Base-by-base conservation (phyloP, 2,888 invertebrate genomes). In the Aspidiotus rigidus region DNA sequence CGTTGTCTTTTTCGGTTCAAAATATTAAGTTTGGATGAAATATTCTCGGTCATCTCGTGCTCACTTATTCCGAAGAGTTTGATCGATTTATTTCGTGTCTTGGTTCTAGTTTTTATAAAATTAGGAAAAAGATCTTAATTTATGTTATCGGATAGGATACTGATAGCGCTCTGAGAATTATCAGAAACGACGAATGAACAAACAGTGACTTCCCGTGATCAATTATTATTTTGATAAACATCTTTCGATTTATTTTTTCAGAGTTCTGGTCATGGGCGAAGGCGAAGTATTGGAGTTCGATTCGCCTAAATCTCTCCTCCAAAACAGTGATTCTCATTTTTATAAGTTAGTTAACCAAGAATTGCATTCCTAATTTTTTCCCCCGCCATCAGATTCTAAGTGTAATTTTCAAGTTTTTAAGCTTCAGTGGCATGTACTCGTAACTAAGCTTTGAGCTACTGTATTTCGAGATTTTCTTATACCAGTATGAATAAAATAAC, bases 241-340 rank as follows among this genome's bases (percentile, higher is more conserved):
- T 3, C 5, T 28, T 28, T 28, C 5, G 28, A 28, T 28, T 40
- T 70, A 61, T 69, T 71, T 42, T 76, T 77, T 5, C 74, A 80
- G 82, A 72, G 88, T 90, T 72, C 77, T 93, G 61, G 89, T 90
- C 15, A 83, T 93, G 82, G 84, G 84, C 61, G 83, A 82, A 71
- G 93, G 93, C 0, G 79, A 82, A 73, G 82, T 88, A 39, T 77
- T 84, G 8, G 89, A 89, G 77, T 84, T 88, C 74, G 85, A 84
- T 69, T 79, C 84, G 71, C 89, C 89, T 0, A 82, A 83, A 72
- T 80, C 80, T 71, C 81, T 90, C 53, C 79, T 89, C 64, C 79
- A 83, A 39, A 82, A 88, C 75, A 78, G 81, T 15, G 76, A 80
- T 70, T 87, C 88, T 7, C 79, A 85, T 74, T 86, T 90, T 74